These are phyloP conservation scores for Chloroceryle amazona DNA, from an alignment of 2,797 vertebrate genomes.

Conservation along the genomic window DNA sequence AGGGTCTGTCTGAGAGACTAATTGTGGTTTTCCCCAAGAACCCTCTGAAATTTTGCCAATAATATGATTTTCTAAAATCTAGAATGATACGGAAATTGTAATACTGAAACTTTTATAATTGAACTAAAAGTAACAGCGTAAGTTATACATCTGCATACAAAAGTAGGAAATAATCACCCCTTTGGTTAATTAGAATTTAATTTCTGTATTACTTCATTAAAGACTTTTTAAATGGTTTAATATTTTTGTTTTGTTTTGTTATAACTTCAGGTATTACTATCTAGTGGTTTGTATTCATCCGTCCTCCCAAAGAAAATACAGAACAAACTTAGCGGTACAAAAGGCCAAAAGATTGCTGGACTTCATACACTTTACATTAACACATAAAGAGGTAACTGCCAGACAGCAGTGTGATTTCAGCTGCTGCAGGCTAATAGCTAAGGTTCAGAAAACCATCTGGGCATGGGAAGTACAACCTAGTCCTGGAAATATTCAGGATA, in stretches of 20 bases:
- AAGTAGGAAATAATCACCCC: not conserved
- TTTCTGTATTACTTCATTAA: slow-evolving; percentile 52
- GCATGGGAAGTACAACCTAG: not conserved
- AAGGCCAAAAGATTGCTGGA: not conserved
- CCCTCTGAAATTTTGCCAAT: not conserved
- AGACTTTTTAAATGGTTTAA: slow-evolving; percentile 10
- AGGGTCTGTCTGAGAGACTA: not conserved
- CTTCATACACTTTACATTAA: not conserved
- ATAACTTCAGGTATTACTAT: not conserved
- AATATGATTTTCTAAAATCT: not conserved
- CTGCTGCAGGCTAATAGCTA: not conserved
- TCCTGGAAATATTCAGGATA: not conserved
- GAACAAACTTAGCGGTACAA: not conserved
- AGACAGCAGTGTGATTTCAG: not conserved
- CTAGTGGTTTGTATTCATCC: not conserved
- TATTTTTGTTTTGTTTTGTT: slow-evolving; percentile 39
- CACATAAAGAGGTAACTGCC: not conserved
- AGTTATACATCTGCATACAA: not conserved
- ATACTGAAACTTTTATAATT: not conserved
- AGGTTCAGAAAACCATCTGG: not conserved
- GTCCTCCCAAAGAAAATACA: not conserved
- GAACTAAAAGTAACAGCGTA: not conserved
- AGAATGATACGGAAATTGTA: not conserved
- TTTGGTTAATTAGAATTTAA: slow-evolving; percentile 26
- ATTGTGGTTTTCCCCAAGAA: not conserved